Evolutionary conservation across 2,113 vertebrate genomes (phyloP), one percentile per base, ranked within the genome.

Genomic region (Melanostigma gelatinosum): DNA sequence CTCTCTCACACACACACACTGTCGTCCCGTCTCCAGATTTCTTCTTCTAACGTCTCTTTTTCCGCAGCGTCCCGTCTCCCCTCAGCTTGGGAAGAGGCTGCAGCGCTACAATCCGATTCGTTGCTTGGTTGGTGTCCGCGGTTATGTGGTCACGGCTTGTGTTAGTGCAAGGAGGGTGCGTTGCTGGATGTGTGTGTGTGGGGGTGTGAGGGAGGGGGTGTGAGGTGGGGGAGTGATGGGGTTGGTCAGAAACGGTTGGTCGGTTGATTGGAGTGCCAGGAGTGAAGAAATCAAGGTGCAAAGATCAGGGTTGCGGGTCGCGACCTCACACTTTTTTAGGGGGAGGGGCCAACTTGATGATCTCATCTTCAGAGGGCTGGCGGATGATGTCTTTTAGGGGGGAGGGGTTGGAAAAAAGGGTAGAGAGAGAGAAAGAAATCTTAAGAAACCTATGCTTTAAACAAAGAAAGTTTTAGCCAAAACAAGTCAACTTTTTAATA

Each of bases 361-460:
- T 98, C 92, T 97, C 97, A 78, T 98, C 97, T 93, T 98, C 97
- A 32, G 97, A 98, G 22, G 97, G 97, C 91, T 98, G 97, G 85
- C 97, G 96, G 91, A 98, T 97, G 91, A 98, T 97, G 91, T 98
- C 97, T 98, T 65, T 10, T 44, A 68, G 65, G 62, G 69, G 54
- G 64, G 34, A 40, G 29, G 62, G 3, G 48, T 34, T 24, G 32
- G 13, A 66, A 64, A 66, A 79, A 1, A 34, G 40, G 9, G 7
- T 2, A 38, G 8, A 57, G 3, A 69, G 22, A 55, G 64, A 73
- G 58, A 78, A 7, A 42, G 48, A 73, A 2, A 42, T 13, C 6
- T 64, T 79, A 6, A 79, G 58, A 84, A 66, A 69, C 0, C 6
- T 15, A 18, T 0, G 22, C 11, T 22, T 40, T 27, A 22, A 64